Conservation (phyloP, 2,113 vertebrate species). For the Pristiophorus japonicus region DNA sequence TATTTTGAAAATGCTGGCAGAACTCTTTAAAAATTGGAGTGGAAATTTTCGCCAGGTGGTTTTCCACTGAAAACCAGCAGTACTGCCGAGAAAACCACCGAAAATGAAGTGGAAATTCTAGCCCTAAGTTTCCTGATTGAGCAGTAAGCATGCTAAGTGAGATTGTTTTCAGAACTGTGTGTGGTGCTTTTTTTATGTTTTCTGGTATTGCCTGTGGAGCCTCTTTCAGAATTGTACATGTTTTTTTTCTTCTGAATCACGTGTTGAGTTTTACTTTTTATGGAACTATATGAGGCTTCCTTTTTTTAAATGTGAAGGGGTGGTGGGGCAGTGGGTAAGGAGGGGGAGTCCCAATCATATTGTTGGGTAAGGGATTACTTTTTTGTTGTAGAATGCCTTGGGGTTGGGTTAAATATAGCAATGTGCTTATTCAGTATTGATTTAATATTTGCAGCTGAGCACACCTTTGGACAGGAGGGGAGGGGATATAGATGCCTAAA, state of each 20-base stretch:
- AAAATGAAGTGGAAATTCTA: no score
- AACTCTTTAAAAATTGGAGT: no score
- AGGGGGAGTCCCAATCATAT: no score
- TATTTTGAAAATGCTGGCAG: no score
- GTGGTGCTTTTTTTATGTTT: neutral
- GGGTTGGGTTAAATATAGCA: neutral
- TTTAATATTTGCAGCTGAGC: neutral
- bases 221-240: neutral
- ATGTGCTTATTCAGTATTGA: neutral
- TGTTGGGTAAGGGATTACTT: neutral
- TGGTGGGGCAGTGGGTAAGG: neutral
- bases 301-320: neutral
- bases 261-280: neutral
- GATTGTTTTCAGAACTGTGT: neutral
- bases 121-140: neutral
- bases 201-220: neutral
- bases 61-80: no score
- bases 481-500: neutral
- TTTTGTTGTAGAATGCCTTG: neutral
- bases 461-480: neutral
- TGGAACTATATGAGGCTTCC: neutral
- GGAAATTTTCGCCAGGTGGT: no score
- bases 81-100: no score
- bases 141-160: neutral
- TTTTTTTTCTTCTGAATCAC: neutral